Evolutionary conservation across 2,888 invertebrate genomes (phyloP).

Genomic region (Synanthedon andrenaeformis): DNA sequence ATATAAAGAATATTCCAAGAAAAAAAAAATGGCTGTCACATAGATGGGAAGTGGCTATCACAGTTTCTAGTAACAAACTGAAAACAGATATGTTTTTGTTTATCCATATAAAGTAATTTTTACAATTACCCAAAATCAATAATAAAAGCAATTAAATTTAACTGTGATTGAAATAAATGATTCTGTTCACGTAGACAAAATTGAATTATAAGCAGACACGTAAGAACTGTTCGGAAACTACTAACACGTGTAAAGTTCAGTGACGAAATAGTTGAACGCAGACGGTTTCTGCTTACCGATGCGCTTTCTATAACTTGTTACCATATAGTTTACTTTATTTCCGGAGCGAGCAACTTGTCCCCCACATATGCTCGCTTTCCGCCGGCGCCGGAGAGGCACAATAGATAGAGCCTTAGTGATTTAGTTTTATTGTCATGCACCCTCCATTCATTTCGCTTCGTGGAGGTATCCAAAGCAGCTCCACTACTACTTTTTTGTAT

Average conservation of each 20-base stretch:
- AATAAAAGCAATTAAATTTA: no score
- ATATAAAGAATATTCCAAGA: no score
- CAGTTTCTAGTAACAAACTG: no score
- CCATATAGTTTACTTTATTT: constrained; percentile 54
- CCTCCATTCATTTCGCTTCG: constrained; percentile 39
- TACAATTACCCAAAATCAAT: no score
- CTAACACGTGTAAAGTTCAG: constrained; percentile 15
- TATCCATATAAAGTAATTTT: no score
- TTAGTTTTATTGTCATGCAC: constrained; percentile 69
- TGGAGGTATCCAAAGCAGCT: background rate
- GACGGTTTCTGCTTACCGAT: constrained; percentile 16
- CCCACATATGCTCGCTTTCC: constrained; percentile 61
- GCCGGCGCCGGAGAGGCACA: constrained; percentile 64
- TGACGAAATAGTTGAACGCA: constrained; percentile 12
- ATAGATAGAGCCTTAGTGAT: constrained; percentile 58
- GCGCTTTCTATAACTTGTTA: constrained; percentile 15
- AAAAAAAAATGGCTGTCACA: no score
- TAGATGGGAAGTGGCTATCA: no score
- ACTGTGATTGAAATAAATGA: no score
- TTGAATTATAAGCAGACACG: constrained; percentile 4
- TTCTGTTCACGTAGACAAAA: background rate
- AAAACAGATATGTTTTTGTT: no score
- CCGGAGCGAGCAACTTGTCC: constrained; percentile 52
- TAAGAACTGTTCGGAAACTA: constrained; percentile 5
- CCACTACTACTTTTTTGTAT: background rate